A percentile compares a stretch with the other conserved stretches of the same genome.
These are phyloP conservation scores for Catocala nupta DNA, from an alignment of 2,888 invertebrate genomes.

Conservation along the genomic window DNA sequence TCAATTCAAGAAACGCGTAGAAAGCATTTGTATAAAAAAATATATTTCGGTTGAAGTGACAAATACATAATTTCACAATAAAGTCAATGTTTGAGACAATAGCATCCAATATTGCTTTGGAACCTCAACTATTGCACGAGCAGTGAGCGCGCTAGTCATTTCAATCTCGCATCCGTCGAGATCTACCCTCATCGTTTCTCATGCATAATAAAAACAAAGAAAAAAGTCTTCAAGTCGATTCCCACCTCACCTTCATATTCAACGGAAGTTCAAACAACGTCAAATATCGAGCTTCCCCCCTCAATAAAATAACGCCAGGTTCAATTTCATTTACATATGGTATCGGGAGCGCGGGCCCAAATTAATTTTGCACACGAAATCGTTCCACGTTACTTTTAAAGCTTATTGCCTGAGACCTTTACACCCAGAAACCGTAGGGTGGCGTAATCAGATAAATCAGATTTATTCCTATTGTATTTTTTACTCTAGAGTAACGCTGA, in stretches of 20 bases:
- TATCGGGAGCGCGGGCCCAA: constrained; percentile 63
- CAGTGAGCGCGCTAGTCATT: constrained; percentile 30
- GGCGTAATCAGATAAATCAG: constrained; percentile 52
- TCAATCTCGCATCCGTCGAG: constrained; percentile 36
- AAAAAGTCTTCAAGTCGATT: constrained; percentile 52
- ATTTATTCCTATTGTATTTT: constrained; percentile 51
- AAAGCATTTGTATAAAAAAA: neutral
- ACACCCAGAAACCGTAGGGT: constrained; percentile 28
- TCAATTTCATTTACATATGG: constrained; percentile 76
- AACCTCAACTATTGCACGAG: constrained; percentile 28
- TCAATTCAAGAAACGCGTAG: neutral
- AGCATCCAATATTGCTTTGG: constrained; percentile 4
- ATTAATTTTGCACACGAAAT: constrained; percentile 70
- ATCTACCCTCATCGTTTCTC: constrained; percentile 31
- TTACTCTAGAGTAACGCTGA: constrained; percentile 18
- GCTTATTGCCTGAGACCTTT: constrained; percentile 61
- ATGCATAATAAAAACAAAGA: constrained; percentile 56
- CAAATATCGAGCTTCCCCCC: constrained; percentile 50
- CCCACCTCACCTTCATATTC: constrained; percentile 50
- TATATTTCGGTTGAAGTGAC: neutral
- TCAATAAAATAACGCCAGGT: constrained; percentile 60
- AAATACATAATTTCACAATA: constrained; percentile 12
- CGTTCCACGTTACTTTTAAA: constrained; percentile 60
- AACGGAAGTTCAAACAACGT: constrained; percentile 57
- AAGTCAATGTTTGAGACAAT: constrained; percentile 6